Conservation (phyloP, 2,888 invertebrate genomes). For the Pemphredon lugubris region DNA sequence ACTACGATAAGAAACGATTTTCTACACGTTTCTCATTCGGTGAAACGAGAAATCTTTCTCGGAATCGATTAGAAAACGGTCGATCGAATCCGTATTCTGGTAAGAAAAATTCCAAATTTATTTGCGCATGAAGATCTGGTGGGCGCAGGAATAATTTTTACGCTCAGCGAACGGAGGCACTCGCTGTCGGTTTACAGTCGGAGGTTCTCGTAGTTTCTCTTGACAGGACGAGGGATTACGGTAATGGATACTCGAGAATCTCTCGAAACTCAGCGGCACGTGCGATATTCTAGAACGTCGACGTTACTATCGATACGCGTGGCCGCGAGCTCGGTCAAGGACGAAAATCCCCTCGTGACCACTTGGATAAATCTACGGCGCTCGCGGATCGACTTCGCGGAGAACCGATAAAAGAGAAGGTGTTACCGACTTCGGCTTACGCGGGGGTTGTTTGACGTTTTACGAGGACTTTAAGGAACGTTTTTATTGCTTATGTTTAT, state of each 20-base stretch:
- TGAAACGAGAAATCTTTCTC: too few species aligned
- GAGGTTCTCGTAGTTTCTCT: constrained; percentile 24
- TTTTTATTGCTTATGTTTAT: background rate
- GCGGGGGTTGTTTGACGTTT: constrained; percentile 11
- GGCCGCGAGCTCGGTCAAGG: constrained; percentile 40
- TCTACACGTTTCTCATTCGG: too few species aligned
- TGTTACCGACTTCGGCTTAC: constrained; percentile 8
- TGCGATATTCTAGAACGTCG: constrained; percentile 18
- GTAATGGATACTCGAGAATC: constrained; percentile 39
- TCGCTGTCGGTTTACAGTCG: too few species aligned
- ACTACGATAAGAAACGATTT: too few species aligned
- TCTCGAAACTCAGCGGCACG: constrained; percentile 11
- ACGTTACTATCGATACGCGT: constrained; percentile 33
- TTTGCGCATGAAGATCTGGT: too few species aligned
- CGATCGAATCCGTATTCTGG: too few species aligned
- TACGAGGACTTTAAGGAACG: constrained; percentile 3
- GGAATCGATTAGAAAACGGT: too few species aligned
- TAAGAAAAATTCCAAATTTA: too few species aligned
- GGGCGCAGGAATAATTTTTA: too few species aligned
- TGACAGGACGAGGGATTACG: constrained; percentile 33
- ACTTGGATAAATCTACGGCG: constrained; percentile 24
- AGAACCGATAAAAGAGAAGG: constrained; percentile 34
- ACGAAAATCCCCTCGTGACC: constrained; percentile 39
- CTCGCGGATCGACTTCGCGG: constrained; percentile 7
- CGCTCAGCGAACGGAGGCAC: too few species aligned